Base-by-base conservation (phyloP, 2,888 invertebrate species). In the Netelia virgata region DNA sequence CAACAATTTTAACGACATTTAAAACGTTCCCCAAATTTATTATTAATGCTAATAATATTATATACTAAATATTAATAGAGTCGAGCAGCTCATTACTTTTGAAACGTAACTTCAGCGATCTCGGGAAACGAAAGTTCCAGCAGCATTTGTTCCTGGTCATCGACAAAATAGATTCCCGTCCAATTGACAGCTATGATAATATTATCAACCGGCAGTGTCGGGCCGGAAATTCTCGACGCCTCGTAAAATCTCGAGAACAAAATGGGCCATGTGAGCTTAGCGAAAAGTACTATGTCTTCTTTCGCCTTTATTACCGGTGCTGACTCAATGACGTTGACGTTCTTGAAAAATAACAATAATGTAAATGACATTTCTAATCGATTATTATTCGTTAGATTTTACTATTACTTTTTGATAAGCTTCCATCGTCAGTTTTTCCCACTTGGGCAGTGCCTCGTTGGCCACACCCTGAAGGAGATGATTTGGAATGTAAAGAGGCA, bases 211-310 rank as follows among this genome's bases (percentile, higher is more conserved):
- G 95, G 94, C 8, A 97, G 94, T 41, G 95, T 94, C 0, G 96
- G 96, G 0, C 97, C 97, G 84, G 96, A 96, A 66, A 96, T 94
- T 91, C 96, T 96, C n/a, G 97, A 95, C 0, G 97, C 98, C 94
- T 99, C 99, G 91, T 97, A 99, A 93, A 98, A 98, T 91, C 98
- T 95, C 0, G 98, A 98, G 93, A 99, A 99, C 6, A 98, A 94
- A 93, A 99, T 96, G 0, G 98, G 98, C 99, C 99, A 99, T 88
- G 98, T 97, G 85, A 97, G 94, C 94, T 98, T 98, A 1, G 98
- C 97, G 93, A 97, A 98, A 90, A 97, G 96, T 0, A 98, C 98
- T 74, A 99, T 96, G 91, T 98, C 98, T 93, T 97, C 97, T 93
- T 97, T 98, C 23, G 98, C 97, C 88, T 96, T 95, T 28, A 96